These are phyloP conservation scores for Caenorhabditis doughertyi DNA, from an alignment of 2,888 invertebrate genomes.

Conservation along the genomic window DNA sequence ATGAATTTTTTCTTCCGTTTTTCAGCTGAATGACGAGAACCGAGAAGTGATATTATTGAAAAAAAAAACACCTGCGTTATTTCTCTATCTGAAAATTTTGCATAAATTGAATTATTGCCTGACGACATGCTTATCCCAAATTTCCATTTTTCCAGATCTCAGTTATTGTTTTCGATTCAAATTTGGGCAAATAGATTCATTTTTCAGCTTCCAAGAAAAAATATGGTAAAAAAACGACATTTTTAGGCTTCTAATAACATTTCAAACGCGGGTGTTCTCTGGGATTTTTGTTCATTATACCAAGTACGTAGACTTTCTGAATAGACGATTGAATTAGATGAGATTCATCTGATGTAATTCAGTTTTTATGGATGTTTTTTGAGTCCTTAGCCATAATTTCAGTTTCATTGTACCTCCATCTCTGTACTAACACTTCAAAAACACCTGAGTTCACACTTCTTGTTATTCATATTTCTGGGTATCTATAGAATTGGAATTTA, in stretches of 20 bases:
- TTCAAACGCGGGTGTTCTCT: neutral
- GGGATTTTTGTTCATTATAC: neutral
- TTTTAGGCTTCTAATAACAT: neutral
- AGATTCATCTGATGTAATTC: too few species aligned
- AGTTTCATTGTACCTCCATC: neutral
- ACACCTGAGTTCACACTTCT: neutral
- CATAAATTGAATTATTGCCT: conserved; percentile 27
- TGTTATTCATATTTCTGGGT: neutral
- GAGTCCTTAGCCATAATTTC: too few species aligned
- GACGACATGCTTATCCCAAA: conserved; percentile 11
- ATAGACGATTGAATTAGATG: neutral
- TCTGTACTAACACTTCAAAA: neutral
- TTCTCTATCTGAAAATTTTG: conserved; percentile 7
- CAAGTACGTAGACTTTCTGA: neutral
- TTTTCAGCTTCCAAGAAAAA: neutral
- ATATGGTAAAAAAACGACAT: neutral
- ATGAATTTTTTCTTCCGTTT: neutral
- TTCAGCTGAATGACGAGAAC: conserved; percentile 7
- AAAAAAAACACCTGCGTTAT: conserved; percentile 16
- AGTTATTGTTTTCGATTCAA: conserved; percentile 4
- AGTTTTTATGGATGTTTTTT: too few species aligned
- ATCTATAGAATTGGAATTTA: too few species aligned
- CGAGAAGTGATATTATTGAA: neutral
- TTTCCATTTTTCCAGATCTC: neutral
- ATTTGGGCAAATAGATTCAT: conserved; percentile 5